phyloP scores from a whole-genome alignment of 2,888 invertebrate genomes.

The Acleris cristana region DNA sequence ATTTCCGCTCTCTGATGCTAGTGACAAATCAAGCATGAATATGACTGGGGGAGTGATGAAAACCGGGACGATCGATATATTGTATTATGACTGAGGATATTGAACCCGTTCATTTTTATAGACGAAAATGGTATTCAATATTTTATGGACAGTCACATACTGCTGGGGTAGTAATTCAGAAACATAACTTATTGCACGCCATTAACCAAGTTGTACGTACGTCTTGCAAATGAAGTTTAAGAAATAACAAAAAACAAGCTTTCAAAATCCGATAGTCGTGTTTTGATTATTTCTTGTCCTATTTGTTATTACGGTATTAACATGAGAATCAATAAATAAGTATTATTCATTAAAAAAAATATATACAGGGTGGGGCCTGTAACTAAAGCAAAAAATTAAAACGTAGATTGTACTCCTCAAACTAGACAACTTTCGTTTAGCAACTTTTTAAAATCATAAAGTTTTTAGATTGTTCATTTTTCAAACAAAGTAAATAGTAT shows the following conservation, averaged over 20 bases:
- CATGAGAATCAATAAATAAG: no score
- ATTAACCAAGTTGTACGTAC: background rate
- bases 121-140: constrained; percentile 26
- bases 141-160: constrained; percentile 17
- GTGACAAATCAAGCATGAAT: constrained; percentile 77
- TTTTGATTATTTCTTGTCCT: no score
- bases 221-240: background rate
- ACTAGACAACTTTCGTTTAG: no score
- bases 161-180: background rate
- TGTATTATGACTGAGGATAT: constrained; percentile 50
- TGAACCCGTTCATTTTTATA: constrained; percentile 36
- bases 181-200: background rate
- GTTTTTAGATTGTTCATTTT: no score
- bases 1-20: constrained; percentile 76
- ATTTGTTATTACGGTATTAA: no score
- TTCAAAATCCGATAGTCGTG: no score
- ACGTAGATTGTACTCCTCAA: no score
- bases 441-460: no score
- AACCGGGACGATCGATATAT: constrained; percentile 55
- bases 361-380: no score
- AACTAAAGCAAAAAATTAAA: no score
- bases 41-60: constrained; percentile 63
- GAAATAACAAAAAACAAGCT: background rate
- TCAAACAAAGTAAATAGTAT: no score
- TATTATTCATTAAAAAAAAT: no score